Evolutionary conservation across 2,797 vertebrate species (phyloP), one percentile per base, ranked within the genome.

Genomic region (Neostethus bicornis): DNA sequence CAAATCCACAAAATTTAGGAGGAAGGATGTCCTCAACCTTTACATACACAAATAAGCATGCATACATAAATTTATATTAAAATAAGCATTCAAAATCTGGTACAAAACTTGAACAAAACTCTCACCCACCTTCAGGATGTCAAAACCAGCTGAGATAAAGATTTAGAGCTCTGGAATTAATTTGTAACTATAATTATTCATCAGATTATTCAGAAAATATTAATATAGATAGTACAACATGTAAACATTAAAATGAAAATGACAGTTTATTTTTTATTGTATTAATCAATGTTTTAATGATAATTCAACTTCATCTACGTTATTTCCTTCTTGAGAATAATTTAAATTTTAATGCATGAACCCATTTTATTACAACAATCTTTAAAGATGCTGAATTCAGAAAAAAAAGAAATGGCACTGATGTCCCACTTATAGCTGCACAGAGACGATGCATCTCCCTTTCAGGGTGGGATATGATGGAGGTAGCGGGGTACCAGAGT

Each of bases 401-500:
- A 14, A 14, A 19, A 31, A 55, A 31, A 39, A 14, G 17, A n/a
- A 4, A 20, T 13, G 5, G 13, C 5, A 5, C 9, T 31, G 37
- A 54, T 11, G 12, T 26, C 23, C 6, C 52, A 21, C 19, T 44
- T 26, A 25, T 1, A 2, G 44, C 58, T 34, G 5, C 1, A 26
- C 28, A 45, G 12, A 28, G 16, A 51, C 4, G 28, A 57, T 21
- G 1, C 1, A 20, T 46, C 25, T 58, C 37, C 31, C 52, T 10
- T 75, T 89, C 83, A 34, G 51, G 41, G 70, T 42, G 61, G 47
- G 51, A 57, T 47, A 52, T 49, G 43, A 51, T 11, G 31, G 51
- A 64, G 49, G 35, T 44, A 35, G 43, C 34, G 21, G 28, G 14
- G 62, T 29, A 46, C 42, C 19, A 12, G 45, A 55, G 62, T 46